phyloP scores from a whole-genome alignment of 1,140 invertebrate species.

The Copidosoma floridanum region DNA sequence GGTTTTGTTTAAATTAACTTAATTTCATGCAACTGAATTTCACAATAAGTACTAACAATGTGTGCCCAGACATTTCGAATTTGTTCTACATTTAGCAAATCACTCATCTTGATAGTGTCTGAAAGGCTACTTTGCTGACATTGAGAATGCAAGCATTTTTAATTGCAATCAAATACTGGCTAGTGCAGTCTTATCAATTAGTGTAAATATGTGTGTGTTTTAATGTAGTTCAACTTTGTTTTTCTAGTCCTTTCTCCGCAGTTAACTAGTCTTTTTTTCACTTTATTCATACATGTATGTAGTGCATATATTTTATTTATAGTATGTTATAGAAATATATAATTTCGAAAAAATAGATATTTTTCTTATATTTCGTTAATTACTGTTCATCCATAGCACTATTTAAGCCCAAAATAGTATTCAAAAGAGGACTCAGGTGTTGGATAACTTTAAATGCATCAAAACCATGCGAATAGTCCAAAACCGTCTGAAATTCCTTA shows the following conservation, averaged over 20 bases:
- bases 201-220: no score
- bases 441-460: no score
- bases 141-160: neutral
- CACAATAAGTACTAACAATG: constrained; percentile 3
- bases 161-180: neutral
- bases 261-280: no score
- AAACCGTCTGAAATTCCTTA: no score
- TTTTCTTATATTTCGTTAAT: constrained; percentile 1
- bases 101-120: neutral
- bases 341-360: neutral
- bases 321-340: neutral
- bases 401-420: no score
- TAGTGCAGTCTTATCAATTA: constrained; percentile 22
- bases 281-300: no score
- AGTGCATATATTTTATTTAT: no score
- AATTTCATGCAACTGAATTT: constrained; percentile 5
- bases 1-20: neutral
- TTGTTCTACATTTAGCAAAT: neutral
- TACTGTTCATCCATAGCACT: no score
- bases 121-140: neutral
- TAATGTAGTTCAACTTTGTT: no score
- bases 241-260: no score
- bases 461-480: no score
- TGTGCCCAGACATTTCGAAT: neutral
- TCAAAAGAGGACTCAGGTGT: no score